Evolutionary conservation across 2,888 invertebrate genomes (phyloP), one percentile per base, ranked within the genome.

Genomic region (Meghimatium bilineatum): DNA sequence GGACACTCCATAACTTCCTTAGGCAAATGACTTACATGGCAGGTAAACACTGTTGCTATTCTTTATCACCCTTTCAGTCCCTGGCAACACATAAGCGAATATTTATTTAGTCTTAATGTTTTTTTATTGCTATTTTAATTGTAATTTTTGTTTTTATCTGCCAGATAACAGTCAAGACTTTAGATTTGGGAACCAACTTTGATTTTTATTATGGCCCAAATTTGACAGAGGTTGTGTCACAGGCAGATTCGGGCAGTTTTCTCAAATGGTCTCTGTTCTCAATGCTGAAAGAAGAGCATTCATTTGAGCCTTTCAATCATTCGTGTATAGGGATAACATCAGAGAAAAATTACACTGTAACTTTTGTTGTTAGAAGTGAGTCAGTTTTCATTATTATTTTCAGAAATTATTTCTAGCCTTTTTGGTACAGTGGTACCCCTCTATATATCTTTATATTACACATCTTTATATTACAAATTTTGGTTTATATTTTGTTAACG

Each of bases 321-420:
- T 93, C 92, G 32, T 92, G 93, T 83, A 86, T 93, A 36, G 92
- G 93, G 1, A 89, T 94, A 10, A 86, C 89, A 0, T 91, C 93
- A 2, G 82, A 87, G 14, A 81, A 88, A 36, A 83, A 86, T 0
- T 93, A 92, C 85, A 87, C 80, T 10, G 91, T 92, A 76, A 83
- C 87, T 12, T 88, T 93, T 49, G 87, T 86, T 23, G 87, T 91
- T 10, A 91, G 89, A 86, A 88, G 92, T 92, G 82, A 86, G 89
- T n/a, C n/a, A 23, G 29, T 66, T 34, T 44, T 44, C 12, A 44
- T 44, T 12, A 12, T 44, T 8, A 44, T 44, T 12, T 44, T 44
- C 12, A 44, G 38, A 38, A 26, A 23, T 38, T 26, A 14, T 49
- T 5, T 49, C 6, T 44, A 44, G 44, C 44, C 44, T 8, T 44